Conservation (phyloP, 2,888 invertebrate genomes). For the Gryllus longicercus region DNA sequence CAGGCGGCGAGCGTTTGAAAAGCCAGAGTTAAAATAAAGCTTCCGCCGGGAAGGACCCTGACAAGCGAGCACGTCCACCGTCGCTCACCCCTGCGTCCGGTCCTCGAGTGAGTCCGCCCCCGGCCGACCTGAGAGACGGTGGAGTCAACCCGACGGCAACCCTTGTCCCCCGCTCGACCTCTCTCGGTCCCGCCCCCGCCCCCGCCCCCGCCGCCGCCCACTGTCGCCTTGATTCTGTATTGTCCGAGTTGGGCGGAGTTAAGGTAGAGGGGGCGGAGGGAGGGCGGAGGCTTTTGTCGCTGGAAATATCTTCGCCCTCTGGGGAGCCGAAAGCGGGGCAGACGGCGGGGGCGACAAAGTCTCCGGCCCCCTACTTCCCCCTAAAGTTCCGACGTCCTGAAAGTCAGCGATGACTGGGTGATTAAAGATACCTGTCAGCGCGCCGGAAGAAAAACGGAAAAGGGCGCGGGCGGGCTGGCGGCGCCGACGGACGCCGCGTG, state of each 20-base stretch:
- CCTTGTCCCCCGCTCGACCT: not conserved
- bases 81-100: too few species aligned
- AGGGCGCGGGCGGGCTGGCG: not conserved
- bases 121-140: too few species aligned
- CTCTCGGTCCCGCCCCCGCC: not conserved
- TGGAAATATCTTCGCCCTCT: not conserved
- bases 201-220: not conserved
- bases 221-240: slow-evolving; percentile 17
- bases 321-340: not conserved
- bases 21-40: not conserved
- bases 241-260: slow-evolving; percentile 17
- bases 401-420: slow-evolving; percentile 7
- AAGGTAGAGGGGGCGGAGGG: not conserved
- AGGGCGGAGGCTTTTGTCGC: not conserved
- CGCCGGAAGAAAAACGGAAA: not conserved
- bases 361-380: not conserved
- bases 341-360: not conserved
- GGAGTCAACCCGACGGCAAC: not conserved
- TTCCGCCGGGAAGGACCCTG: not conserved
- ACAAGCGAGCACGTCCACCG: not conserved
- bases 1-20: not conserved
- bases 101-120: too few species aligned
- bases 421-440: slow-evolving; percentile 17
- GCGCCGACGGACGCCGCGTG: too few species aligned
- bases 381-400: not conserved